These are phyloP conservation scores for Petrocephalus microphthalmus DNA, from an alignment of 2,113 vertebrate genomes.

Conservation along the genomic window DNA sequence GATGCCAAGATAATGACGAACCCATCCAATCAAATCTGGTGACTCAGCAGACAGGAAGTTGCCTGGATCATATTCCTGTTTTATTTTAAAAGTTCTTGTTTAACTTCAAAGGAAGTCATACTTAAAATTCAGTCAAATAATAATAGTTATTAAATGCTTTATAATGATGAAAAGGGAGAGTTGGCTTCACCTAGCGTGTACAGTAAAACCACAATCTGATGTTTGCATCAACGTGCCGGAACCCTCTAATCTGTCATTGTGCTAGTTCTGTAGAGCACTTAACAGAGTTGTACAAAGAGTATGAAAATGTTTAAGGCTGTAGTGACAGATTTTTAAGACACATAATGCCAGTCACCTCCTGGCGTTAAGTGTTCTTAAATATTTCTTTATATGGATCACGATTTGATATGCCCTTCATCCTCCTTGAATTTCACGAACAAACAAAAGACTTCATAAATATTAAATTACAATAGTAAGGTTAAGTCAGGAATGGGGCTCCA, in stretches of 20 bases:
- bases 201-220: background rate
- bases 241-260: background rate
- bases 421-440: background rate
- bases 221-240: background rate
- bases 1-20: conserved; percentile 1
- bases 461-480: background rate
- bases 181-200: background rate
- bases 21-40: background rate
- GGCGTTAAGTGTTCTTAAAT: background rate
- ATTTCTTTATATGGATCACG: background rate
- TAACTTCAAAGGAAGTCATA: background rate
- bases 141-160: conserved; percentile 1
- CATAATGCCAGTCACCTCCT: background rate
- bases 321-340: background rate
- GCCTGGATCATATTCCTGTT: background rate
- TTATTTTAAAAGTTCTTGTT: conserved; percentile 2
- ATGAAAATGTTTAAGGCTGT: background rate
- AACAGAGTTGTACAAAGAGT: background rate
- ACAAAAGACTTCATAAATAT: background rate
- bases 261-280: background rate
- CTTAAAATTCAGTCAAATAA: background rate
- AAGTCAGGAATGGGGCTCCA: background rate
- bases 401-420: background rate
- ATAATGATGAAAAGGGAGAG: background rate
- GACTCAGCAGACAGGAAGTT: background rate